Base-by-base conservation (phyloP, 1,140 invertebrate genomes). In the Ceratina japonica region DNA sequence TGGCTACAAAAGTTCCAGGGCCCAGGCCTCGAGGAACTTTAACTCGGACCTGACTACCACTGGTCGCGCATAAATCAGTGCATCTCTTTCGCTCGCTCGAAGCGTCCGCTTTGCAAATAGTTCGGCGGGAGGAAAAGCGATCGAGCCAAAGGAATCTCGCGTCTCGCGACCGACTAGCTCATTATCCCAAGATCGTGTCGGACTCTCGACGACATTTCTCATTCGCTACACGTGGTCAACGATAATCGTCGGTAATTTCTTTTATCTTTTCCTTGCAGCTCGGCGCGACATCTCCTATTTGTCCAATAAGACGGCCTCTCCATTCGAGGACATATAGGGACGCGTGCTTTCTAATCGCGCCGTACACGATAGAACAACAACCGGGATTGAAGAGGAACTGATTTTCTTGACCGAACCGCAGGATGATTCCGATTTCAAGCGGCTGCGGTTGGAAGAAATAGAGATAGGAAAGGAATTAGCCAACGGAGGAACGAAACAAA, bases 221-320 rank as follows among this genome's bases (percentile, higher is more conserved):
- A 44, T 66, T 66, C 24, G 52, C 49, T 52, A 51, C 12, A 31
- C 27, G 61, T 52, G 16, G 68, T 56, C 49, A 63, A 68, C 56
- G 71, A 82, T 85, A 85, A 87, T 86, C 79, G 80, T 22, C 56
- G 59, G 79, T 83, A 83, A 87, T 82, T 83, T 79, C 78, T 79
- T 73, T 27, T n/a, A 18, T 37, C 10, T 15, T 0, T 1, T 18
- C 54, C 54, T 7, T 56, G 54, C n/a, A 56, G 27, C 4, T 3
- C 56, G 13, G 3, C 12, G 3, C 16, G 13, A 2, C 10, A 13
- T 62, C 3, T 31, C 44, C 12, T 10, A 16, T 27, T 49, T 24
- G 24, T 27, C 51, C 49, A 15, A 66, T 49, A 22, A 61, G 61
- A 58, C 68, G 54, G 76, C 31, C 44, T 37, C 69, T 66, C 56